Evolutionary conservation across 2,888 invertebrate species (phyloP).

Genomic region (Leptodirus hochenwartii): DNA sequence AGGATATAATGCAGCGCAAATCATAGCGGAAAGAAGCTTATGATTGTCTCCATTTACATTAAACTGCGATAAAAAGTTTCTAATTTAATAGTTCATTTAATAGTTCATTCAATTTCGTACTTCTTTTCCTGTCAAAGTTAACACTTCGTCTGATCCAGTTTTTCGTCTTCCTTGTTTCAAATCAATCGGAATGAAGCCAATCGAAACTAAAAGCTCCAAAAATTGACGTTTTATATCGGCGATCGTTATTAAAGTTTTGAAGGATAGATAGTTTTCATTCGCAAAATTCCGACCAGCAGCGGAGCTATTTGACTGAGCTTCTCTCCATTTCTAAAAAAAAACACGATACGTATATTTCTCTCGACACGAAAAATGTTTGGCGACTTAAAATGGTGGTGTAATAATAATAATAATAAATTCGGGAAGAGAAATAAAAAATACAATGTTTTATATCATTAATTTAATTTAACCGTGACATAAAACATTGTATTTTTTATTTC

Average conservation of each 20-base stretch:
- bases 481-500: no score
- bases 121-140: conserved; percentile 41
- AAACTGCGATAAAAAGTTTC: conserved; percentile 30
- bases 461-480: no score
- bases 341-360: no score
- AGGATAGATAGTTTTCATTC: conserved; percentile 64
- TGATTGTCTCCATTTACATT: conserved; percentile 59
- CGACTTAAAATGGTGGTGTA: no score
- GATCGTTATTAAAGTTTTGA: conserved; percentile 64
- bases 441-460: no score
- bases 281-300: conserved; percentile 64
- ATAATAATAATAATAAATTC: no score
- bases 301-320: conserved; percentile 44
- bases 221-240: conserved; percentile 75
- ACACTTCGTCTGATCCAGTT: conserved; percentile 10
- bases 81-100: not conserved
- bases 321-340: conserved; percentile 53
- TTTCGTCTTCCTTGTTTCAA: conserved; percentile 28
- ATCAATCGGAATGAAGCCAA: conserved; percentile 58
- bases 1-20: conserved; percentile 86
- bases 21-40: conserved; percentile 57
- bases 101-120: conserved; percentile 19
- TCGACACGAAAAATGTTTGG: no score
- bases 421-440: no score
- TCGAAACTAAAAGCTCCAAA: conserved; percentile 52